These are phyloP conservation scores for Stegophylla sp. DNA, from an alignment of 2,888 invertebrate species.

Conservation along the genomic window DNA sequence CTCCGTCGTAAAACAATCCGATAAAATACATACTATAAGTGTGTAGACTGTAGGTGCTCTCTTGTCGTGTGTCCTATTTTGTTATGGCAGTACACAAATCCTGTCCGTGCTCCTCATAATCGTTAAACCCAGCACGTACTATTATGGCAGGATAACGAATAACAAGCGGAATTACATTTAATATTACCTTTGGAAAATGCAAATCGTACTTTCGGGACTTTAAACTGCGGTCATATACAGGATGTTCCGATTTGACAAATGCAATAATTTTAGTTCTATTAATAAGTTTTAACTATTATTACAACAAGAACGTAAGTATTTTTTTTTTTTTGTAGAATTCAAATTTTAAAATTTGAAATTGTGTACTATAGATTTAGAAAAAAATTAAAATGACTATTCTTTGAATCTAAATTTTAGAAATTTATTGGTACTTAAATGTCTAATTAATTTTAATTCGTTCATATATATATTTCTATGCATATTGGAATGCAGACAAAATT, in stretches of 20 bases:
- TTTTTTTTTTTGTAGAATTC: no score
- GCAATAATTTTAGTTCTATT: no score
- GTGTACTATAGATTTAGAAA: no score
- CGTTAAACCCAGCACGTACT: constrained; percentile 36
- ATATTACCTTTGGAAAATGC: constrained; percentile 46
- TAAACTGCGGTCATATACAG: neutral
- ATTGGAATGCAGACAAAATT: no score
- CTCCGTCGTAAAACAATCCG: constrained; percentile 20
- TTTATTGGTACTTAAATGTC: no score
- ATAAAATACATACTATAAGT: neutral
- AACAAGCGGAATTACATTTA: constrained; percentile 43
- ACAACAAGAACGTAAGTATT: no score
- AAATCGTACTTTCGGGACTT: constrained; percentile 52
- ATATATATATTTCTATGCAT: neutral
- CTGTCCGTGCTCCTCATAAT: constrained; percentile 4
- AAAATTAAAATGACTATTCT: no score
- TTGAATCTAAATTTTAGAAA: no score
- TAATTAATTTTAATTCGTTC: no score
- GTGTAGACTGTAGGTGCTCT: neutral
- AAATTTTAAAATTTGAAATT: no score
- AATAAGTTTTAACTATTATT: no score
- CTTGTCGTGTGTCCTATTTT: neutral
- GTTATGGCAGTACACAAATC: constrained; percentile 10
- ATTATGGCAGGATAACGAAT: constrained; percentile 23
- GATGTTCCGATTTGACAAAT: neutral